phyloP scores from a whole-genome alignment of 1,140 invertebrate genomes.

The Whitmania pigra region DNA sequence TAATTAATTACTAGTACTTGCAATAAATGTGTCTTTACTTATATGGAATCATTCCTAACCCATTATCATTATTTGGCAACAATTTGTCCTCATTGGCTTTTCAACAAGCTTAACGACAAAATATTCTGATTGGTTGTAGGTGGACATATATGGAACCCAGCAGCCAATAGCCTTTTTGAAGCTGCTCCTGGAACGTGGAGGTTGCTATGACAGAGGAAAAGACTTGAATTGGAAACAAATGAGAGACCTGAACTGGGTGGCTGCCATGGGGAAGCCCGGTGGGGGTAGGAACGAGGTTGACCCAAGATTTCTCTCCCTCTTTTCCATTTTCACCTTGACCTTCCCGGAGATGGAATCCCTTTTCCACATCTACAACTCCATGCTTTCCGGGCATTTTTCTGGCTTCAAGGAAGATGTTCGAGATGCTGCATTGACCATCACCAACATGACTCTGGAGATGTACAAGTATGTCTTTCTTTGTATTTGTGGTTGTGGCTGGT shows the following conservation, averaged over 20 bases:
- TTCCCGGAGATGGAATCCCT: conserved; percentile 56
- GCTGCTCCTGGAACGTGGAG: conserved; percentile 66
- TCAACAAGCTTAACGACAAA: neutral
- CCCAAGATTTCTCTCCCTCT: conserved; percentile 74
- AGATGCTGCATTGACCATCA: conserved; percentile 51
- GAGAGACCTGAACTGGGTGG: conserved; percentile 56
- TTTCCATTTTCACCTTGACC: conserved; percentile 69
- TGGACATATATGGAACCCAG: conserved; percentile 73
- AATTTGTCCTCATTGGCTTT: neutral
- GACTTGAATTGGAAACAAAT: conserved; percentile 76
- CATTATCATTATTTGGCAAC: neutral
- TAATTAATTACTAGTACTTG: too few species aligned
- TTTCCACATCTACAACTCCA: conserved; percentile 53
- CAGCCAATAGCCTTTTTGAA: conserved; percentile 80
- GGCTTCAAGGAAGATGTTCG: conserved; percentile 57
- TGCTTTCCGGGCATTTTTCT: conserved; percentile 61
- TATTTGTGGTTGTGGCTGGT: neutral
- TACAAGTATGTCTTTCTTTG: conserved; percentile 51
- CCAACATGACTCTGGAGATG: conserved; percentile 64
- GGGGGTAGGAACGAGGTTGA: conserved; percentile 77
- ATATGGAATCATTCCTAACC: too few species aligned
- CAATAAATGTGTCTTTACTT: too few species aligned
- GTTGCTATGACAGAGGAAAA: conserved; percentile 74
- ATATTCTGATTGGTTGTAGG: conserved; percentile 30
- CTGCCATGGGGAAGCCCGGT: conserved; percentile 56